Conservation (phyloP, 2,888 invertebrate genomes). For the Caenorhabditis angaria region DNA sequence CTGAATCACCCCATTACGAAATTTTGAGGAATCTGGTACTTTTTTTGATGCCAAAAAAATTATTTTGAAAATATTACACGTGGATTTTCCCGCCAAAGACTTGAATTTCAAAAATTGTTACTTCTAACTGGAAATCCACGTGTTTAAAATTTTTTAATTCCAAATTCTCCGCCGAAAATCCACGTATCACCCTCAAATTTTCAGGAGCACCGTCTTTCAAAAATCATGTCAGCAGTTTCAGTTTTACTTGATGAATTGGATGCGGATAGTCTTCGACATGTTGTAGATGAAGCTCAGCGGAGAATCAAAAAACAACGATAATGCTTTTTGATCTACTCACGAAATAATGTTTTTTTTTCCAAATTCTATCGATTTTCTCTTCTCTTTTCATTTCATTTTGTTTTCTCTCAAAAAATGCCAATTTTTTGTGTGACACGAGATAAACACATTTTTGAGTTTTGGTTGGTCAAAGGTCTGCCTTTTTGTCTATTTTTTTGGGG, state of each 20-base stretch:
- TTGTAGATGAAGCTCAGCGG: constrained; percentile 62
- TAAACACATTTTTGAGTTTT: too few species aligned
- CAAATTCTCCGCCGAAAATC: too few species aligned
- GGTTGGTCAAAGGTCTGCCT: too few species aligned
- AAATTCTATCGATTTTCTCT: background rate
- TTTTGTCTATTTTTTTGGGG: too few species aligned
- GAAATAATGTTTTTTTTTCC: background rate
- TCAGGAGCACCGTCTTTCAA: constrained; percentile 56
- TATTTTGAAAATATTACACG: too few species aligned
- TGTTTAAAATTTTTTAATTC: background rate
- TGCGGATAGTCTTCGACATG: constrained; percentile 50
- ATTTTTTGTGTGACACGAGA: too few species aligned
- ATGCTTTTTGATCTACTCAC: background rate
- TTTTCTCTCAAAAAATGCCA: background rate
- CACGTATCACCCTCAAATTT: constrained; percentile 5
- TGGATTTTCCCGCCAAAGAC: too few species aligned
- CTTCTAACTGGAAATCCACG: too few species aligned
- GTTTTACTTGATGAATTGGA: constrained; percentile 64
- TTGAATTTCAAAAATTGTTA: too few species aligned
- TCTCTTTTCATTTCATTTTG: background rate
- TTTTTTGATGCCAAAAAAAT: too few species aligned
- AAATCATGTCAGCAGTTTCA: constrained; percentile 62
- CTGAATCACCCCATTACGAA: too few species aligned
- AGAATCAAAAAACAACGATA: constrained; percentile 63
- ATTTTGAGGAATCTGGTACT: too few species aligned